These are phyloP conservation scores for Apeira syringaria DNA, from an alignment of 2,888 invertebrate species.

Conservation along the genomic window DNA sequence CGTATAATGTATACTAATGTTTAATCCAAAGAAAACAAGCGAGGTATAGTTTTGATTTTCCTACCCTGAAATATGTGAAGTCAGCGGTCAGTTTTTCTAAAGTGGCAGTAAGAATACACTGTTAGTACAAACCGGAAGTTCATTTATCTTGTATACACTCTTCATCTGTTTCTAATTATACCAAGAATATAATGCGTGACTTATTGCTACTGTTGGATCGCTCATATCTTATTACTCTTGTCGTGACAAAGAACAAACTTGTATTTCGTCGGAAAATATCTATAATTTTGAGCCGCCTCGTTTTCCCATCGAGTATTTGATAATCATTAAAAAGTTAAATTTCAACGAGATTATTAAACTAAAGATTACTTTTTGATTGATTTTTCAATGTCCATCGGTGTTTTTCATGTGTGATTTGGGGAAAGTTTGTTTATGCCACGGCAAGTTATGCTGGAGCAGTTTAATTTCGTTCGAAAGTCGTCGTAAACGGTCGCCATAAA, in stretches of 20 bases:
- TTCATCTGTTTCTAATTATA: neutral
- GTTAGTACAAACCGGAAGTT: constrained; percentile 13
- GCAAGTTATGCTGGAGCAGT: neutral
- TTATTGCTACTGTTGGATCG: neutral
- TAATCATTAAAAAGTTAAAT: too few relatives aligned
- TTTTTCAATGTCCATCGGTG: too few relatives aligned
- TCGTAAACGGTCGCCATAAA: neutral
- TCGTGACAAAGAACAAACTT: neutral
- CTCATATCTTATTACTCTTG: neutral
- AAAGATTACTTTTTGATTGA: too few relatives aligned
- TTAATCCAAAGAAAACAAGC: too few relatives aligned
- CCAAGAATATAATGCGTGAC: neutral
- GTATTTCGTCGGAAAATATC: neutral
- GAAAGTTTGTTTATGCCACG: too few relatives aligned
- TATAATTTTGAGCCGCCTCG: neutral
- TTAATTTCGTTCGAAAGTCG: neutral
- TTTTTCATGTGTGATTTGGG: too few relatives aligned
- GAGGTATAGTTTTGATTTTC: too few relatives aligned
- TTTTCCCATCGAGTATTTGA: neutral
- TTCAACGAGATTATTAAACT: too few relatives aligned
- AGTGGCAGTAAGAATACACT: constrained; percentile 1
- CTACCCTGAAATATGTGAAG: too few relatives aligned
- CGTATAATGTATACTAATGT: too few relatives aligned
- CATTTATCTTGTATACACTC: neutral
- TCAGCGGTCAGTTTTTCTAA: neutral